phyloP scores from a whole-genome alignment of 2,113 vertebrate genomes.

The Astur gentilis region DNA sequence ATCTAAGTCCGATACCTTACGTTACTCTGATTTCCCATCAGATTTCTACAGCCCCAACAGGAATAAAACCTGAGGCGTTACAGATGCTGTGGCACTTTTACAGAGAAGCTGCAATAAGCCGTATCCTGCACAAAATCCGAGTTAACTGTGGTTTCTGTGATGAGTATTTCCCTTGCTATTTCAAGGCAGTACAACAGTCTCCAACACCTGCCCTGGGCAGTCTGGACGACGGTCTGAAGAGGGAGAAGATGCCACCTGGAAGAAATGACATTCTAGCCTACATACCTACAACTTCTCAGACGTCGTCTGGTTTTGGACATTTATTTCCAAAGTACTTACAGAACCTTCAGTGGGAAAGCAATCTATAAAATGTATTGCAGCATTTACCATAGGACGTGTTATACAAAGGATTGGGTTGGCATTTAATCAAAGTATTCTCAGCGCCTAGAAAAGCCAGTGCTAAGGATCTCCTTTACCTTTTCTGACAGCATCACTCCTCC shows the following conservation, averaged over 20 bases:
- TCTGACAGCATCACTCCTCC: not conserved
- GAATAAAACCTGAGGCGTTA: not conserved
- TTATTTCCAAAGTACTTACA: not conserved
- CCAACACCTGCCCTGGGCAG: not conserved
- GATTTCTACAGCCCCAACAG: not conserved
- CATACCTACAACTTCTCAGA: not conserved
- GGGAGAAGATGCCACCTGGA: not conserved
- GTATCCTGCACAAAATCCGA: not conserved
- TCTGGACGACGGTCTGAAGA: not conserved
- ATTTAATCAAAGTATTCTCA: not conserved
- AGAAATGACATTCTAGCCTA: not conserved
- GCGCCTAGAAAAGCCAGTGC: not conserved
- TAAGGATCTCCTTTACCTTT: not conserved
- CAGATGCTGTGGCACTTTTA: not conserved
- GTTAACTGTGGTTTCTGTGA: not conserved
- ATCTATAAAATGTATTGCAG: not conserved
- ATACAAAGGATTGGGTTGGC: not conserved
- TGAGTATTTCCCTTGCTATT: not conserved
- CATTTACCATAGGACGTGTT: not conserved
- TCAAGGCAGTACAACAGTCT: not conserved
- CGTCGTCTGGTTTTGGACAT: not conserved
- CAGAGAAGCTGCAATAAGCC: not conserved
- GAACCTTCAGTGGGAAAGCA: not conserved
- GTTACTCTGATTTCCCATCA: not conserved
- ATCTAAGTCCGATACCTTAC: fast-evolving